Evolutionary conservation across 2,797 vertebrate species (phyloP).

Genomic region (Galago senegalensis): DNA sequence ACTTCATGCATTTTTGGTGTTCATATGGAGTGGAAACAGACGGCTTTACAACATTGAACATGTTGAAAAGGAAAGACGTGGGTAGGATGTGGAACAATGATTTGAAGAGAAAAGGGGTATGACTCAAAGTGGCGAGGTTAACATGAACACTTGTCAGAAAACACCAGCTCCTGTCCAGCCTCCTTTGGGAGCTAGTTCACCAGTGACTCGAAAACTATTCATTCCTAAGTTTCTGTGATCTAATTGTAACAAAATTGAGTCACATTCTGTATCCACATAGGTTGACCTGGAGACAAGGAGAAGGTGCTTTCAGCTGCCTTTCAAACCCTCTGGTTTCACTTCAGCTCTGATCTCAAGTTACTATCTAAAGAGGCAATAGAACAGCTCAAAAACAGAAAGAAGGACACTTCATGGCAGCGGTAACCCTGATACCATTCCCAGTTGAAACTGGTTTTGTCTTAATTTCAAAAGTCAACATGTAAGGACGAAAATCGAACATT

Average conservation of each 20-base stretch:
- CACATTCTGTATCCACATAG: constrained; percentile 62
- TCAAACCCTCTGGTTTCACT: background rate
- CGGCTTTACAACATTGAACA: background rate
- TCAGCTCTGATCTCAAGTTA: constrained; percentile 16
- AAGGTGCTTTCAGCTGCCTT: background rate
- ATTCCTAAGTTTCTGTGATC: constrained; percentile 71
- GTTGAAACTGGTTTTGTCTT: background rate
- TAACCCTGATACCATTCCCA: background rate
- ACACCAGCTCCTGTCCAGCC: constrained; percentile 68
- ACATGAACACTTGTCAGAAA: constrained; percentile 76
- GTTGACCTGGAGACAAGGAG: background rate
- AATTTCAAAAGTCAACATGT: background rate
- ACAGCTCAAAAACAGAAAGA: background rate
- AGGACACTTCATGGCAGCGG: background rate
- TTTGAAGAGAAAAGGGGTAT: constrained; percentile 61
- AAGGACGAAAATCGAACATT: background rate
- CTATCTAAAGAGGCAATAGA: background rate
- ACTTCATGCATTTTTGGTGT: background rate
- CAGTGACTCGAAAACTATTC: constrained; percentile 73
- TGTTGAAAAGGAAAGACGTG: constrained; percentile 75
- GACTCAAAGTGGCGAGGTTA: constrained; percentile 75
- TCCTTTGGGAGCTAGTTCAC: constrained; percentile 81
- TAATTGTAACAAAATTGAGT: constrained; percentile 77
- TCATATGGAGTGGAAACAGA: background rate
- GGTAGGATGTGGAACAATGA: constrained; percentile 54